Base-by-base conservation (phyloP, 2,888 invertebrate genomes). In the Athalia rosae region DNA sequence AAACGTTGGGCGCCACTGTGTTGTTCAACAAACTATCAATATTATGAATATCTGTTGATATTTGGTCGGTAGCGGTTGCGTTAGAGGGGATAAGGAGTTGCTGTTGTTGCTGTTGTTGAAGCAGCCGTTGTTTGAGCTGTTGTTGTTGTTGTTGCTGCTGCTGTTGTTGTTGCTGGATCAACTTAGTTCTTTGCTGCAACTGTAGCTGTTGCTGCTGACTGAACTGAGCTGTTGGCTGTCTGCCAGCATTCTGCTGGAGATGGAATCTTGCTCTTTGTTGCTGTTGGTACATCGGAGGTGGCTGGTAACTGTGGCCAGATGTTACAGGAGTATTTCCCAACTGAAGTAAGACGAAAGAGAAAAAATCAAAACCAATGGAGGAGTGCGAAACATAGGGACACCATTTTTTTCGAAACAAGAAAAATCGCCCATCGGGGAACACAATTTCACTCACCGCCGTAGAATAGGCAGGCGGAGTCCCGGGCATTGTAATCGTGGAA, bases 1-100 rank as follows among this genome's bases (percentile, higher is more conserved):
- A 94, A 76, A 98, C 98, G 90, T 98, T 98, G 74, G 96, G 96
- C 77, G 97, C 96, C 80, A 96, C 96, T 67, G 95, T 95, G 84
- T 95, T 95, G 88, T 95, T 96, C 85, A 97, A 92, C 83, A 98
- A 92, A 80, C 95, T 96, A 87, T 95, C 96, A 85, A 98, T 96
- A 86, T 95, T 97, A 81, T 92, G 92, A 82, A 93, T 90, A 74
- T 90, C 91, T 61, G 92, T 89, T 79, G 91, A 90, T 80, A 92
- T 91, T 87, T 92, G 92, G 82, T 92, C 91, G 79, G 91, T 91
- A 56, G 93, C 91, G 80, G 94, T 94, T 78, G 95, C 95, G 88
- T 94, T 95, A 87, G 95, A 95, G 76, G 95, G 94, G 84, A 96
- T 95, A 81, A 96, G 92, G 90, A 96, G 90, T 86, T 95, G 95